Conservation (phyloP, 2,113 vertebrate species). For the Nanger granti region DNA sequence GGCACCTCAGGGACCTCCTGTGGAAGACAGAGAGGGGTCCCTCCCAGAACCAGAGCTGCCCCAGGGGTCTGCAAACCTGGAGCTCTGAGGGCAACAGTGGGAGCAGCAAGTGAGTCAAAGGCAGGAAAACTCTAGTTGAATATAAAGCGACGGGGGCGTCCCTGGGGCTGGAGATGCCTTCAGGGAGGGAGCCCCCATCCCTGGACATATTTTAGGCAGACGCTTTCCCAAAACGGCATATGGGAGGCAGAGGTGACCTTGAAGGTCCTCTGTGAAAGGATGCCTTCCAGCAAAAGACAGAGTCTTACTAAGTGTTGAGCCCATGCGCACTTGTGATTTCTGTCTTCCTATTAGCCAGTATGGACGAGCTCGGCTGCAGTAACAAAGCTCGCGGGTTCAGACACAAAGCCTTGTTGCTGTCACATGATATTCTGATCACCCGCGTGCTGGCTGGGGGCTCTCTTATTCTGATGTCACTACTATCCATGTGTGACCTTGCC, state of each 20-base stretch:
- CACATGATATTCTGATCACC: accelerated
- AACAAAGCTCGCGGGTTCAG: background rate
- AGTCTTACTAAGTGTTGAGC: background rate
- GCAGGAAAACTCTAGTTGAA: background rate
- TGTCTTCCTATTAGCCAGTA: background rate
- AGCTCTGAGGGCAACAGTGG: background rate
- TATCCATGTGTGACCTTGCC: accelerated
- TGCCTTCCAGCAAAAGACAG: background rate
- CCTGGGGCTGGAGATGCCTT: background rate
- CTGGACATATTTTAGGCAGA: background rate
- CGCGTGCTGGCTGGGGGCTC: accelerated
- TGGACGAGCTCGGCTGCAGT: accelerated
- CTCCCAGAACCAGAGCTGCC: background rate
- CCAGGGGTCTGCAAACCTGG: too few species aligned
- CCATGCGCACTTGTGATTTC: accelerated
- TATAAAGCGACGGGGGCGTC: background rate
- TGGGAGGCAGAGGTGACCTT: background rate
- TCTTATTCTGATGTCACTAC: background rate
- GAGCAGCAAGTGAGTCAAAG: background rate
- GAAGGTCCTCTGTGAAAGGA: background rate
- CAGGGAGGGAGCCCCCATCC: background rate
- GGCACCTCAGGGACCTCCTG: background rate
- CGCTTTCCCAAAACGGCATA: background rate
- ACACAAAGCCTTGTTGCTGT: background rate
- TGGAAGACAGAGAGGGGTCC: too few species aligned